Evolutionary conservation across 2,888 invertebrate species (phyloP).

Genomic region (Pseudoips prasinana): DNA sequence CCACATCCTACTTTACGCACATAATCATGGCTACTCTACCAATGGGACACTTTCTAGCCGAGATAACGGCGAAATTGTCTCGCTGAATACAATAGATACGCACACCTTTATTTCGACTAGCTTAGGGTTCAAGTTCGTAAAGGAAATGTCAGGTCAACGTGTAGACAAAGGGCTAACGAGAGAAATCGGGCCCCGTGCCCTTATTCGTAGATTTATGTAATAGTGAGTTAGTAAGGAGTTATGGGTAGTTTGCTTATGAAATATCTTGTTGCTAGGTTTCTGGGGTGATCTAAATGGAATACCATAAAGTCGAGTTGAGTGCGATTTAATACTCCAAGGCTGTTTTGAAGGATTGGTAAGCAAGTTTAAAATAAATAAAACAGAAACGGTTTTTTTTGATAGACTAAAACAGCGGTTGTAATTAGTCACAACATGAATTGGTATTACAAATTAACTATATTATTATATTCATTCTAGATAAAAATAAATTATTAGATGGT

Average conservation of each 20-base stretch:
- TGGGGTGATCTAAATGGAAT: too few relatives aligned
- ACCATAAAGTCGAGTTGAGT: conserved; percentile 3
- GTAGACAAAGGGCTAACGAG: conserved; percentile 52
- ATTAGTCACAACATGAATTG: too few relatives aligned
- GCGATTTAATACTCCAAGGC: too few relatives aligned
- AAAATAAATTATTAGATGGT: too few relatives aligned
- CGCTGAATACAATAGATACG: conserved; percentile 38
- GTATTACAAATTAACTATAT: too few relatives aligned
- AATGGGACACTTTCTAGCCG: conserved; percentile 69
- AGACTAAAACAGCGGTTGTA: too few relatives aligned
- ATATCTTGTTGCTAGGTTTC: conserved; percentile 13
- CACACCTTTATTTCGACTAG: conserved; percentile 36
- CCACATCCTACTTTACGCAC: conserved; percentile 4
- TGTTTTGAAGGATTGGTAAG: too few relatives aligned
- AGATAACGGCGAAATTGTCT: conserved; percentile 57
- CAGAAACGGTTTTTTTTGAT: too few relatives aligned
- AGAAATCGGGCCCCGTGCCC: conserved; percentile 55
- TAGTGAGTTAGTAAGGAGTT: conserved; percentile 29
- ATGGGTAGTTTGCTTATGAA: conserved; percentile 29
- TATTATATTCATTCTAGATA: too few relatives aligned
- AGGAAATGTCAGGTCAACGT: conserved; percentile 32
- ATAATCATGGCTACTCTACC: conserved; percentile 41
- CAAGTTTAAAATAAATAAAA: too few relatives aligned
- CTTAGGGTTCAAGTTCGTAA: conserved; percentile 46
- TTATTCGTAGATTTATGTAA: conserved; percentile 55